These are phyloP conservation scores for Heliconius nattereri DNA, from an alignment of 1,140 invertebrate species.

Conservation along the genomic window DNA sequence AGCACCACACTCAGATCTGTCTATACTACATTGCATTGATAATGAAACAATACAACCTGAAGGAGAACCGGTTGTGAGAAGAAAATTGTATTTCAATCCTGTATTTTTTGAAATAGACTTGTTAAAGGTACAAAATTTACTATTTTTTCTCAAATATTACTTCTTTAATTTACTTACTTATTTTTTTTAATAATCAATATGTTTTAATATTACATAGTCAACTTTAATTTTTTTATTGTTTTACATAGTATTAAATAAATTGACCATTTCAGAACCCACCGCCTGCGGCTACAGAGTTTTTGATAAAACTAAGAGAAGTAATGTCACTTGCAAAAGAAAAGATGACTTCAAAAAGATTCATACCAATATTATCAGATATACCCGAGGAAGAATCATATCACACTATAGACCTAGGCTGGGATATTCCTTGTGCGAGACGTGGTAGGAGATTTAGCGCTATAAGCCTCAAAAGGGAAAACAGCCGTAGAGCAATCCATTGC, in stretches of 20 bases:
- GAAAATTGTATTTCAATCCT: slow-evolving; percentile 93
- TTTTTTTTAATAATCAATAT: no score
- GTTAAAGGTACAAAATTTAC: slow-evolving; percentile 83
- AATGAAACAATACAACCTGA: slow-evolving; percentile 53
- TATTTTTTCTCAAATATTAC: no score
- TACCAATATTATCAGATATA: slow-evolving; percentile 90
- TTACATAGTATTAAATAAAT: background rate
- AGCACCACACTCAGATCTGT: slow-evolving; percentile 70
- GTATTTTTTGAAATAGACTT: slow-evolving; percentile 93
- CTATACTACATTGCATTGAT: slow-evolving; percentile 66
- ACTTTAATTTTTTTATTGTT: no score
- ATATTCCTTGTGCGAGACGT: slow-evolving; percentile 70
- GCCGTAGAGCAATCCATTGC: slow-evolving; percentile 79
- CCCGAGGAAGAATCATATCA: slow-evolving; percentile 87
- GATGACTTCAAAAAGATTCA: slow-evolving; percentile 90
- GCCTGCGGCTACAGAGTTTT: slow-evolving; percentile 92
- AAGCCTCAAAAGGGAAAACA: slow-evolving; percentile 82
- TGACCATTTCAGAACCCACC: slow-evolving; percentile 86
- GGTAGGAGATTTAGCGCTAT: slow-evolving; percentile 74
- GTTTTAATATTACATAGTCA: no score
- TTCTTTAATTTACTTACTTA: no score
- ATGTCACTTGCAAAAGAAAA: slow-evolving; percentile 93
- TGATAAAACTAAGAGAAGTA: slow-evolving; percentile 92
- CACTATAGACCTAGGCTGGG: slow-evolving; percentile 74
- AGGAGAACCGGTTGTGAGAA: slow-evolving; percentile 75